Percentiles rank a stretch among this genome's conserved stretches.
Evolutionary conservation across 2,888 invertebrate species (phyloP).

Genomic region (Pollenia amentaria): DNA sequence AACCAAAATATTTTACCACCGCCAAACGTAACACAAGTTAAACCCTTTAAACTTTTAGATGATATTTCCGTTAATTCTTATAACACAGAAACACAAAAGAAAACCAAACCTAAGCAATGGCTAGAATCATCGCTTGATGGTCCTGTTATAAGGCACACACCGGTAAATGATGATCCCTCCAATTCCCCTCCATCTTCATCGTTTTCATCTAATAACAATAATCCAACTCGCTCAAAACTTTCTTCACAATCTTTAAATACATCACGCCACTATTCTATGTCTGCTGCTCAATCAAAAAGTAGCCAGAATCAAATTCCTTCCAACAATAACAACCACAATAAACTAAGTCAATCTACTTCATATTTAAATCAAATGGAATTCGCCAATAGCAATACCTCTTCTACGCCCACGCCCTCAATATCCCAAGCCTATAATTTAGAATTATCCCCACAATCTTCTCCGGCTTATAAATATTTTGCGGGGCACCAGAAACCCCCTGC

Average conservation of each 20-base stretch:
- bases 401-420: conserved; percentile 78
- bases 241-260: conserved; percentile 83
- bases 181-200: not conserved
- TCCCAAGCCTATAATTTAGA: conserved; percentile 66
- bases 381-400: conserved; percentile 73
- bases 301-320: conserved; percentile 76
- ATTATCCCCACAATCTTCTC: conserved; percentile 53
- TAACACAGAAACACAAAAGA: conserved; percentile 81
- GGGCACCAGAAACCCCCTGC: conserved; percentile 42
- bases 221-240: conserved; percentile 78
- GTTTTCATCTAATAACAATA: conserved; percentile 70
- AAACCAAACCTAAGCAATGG: conserved; percentile 84
- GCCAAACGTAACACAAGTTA: conserved; percentile 75
- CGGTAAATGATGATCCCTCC: conserved; percentile 14
- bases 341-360: conserved; percentile 83
- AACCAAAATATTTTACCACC: conserved; percentile 50
- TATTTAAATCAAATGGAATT: conserved; percentile 81
- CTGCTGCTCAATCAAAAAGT: conserved; percentile 67
- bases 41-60: conserved; percentile 79
- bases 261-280: conserved; percentile 72
- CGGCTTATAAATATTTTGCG: conserved; percentile 58
- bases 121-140: conserved; percentile 84
- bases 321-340: conserved; percentile 76
- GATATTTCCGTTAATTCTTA: conserved; percentile 82
- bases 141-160: conserved; percentile 78